These are phyloP conservation scores for Pogonocherus hispidulus DNA, from an alignment of 2,888 invertebrate species.

Conservation along the genomic window DNA sequence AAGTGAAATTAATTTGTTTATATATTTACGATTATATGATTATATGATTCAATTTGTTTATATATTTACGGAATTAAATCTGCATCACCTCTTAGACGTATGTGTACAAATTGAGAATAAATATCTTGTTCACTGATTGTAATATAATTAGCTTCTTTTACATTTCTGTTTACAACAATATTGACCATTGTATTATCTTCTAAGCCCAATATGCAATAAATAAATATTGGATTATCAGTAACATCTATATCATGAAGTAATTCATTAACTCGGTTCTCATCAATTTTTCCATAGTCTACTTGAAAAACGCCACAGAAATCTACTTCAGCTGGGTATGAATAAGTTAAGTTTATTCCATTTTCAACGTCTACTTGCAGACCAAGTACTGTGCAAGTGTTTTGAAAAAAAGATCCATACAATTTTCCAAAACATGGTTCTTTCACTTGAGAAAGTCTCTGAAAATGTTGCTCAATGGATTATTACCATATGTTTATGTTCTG, in stretches of 20 bases:
- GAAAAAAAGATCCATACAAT: constrained; percentile 82
- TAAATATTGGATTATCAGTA: constrained; percentile 83
- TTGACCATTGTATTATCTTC: constrained; percentile 75
- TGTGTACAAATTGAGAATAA: constrained; percentile 79
- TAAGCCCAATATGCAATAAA: constrained; percentile 71
- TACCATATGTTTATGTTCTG: constrained; percentile 22
- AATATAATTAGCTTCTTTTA: constrained; percentile 77
- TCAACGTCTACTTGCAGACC: constrained; percentile 78
- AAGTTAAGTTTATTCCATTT: constrained; percentile 72
- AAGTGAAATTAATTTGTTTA: constrained; percentile 10
- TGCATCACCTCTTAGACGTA: constrained; percentile 71
- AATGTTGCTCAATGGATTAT: constrained; percentile 35
- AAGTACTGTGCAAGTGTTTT: constrained; percentile 78
- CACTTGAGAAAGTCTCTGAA: constrained; percentile 78
- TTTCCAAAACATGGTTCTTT: constrained; percentile 78
- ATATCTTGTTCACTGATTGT: constrained; percentile 75
- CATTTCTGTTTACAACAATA: constrained; percentile 79
- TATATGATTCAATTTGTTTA: too few species aligned
- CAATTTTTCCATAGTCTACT: constrained; percentile 73
- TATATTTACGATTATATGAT: too few species aligned
- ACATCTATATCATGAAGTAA: constrained; percentile 79
- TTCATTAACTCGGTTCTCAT: constrained; percentile 75
- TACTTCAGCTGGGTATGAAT: constrained; percentile 82
- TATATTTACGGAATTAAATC: background rate
- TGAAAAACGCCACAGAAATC: constrained; percentile 83